Percentiles rank a stretch among this genome's conserved stretches.
These are phyloP conservation scores for Melinaea menophilus DNA, from an alignment of 2,888 invertebrate species.

Conservation along the genomic window DNA sequence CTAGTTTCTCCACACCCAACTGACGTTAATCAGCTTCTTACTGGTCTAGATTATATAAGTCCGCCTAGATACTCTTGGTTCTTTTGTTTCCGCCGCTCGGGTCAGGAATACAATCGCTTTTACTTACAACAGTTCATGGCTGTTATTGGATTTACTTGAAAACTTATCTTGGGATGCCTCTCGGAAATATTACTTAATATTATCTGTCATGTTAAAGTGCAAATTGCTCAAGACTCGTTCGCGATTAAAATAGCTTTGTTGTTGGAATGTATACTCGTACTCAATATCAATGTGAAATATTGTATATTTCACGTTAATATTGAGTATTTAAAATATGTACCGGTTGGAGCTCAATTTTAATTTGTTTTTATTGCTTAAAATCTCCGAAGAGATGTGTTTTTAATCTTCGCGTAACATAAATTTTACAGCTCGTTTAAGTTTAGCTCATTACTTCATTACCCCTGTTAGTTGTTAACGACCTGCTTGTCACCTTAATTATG, in stretches of 20 bases:
- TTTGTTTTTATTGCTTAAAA: constrained; percentile 51
- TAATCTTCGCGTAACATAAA: constrained; percentile 73
- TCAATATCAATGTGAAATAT: constrained; percentile 37
- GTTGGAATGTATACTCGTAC: constrained; percentile 35
- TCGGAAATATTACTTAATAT: constrained; percentile 18
- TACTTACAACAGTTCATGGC: constrained; percentile 40
- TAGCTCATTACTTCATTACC: constrained; percentile 72
- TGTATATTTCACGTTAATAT: too few relatives aligned
- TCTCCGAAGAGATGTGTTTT: constrained; percentile 67
- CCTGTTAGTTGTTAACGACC: constrained; percentile 14
- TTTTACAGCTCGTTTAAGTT: constrained; percentile 73
- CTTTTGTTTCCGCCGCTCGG: constrained; percentile 50
- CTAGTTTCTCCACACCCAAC: constrained; percentile 46
- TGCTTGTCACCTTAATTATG: constrained; percentile 19
- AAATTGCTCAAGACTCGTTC: constrained; percentile 7
- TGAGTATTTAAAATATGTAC: too few relatives aligned
- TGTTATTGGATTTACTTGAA: constrained; percentile 49
- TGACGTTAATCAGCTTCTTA: constrained; percentile 69
- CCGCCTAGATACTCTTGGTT: constrained; percentile 45
- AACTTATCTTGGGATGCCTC: constrained; percentile 20
- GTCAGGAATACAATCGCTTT: constrained; percentile 49
- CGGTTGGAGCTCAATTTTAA: neutral
- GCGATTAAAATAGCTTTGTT: neutral
- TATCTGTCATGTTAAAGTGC: constrained; percentile 11
- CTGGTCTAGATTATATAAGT: constrained; percentile 58